These are phyloP conservation scores for Gymnosoma rotundatum DNA, from an alignment of 2,888 invertebrate genomes.

Conservation along the genomic window DNA sequence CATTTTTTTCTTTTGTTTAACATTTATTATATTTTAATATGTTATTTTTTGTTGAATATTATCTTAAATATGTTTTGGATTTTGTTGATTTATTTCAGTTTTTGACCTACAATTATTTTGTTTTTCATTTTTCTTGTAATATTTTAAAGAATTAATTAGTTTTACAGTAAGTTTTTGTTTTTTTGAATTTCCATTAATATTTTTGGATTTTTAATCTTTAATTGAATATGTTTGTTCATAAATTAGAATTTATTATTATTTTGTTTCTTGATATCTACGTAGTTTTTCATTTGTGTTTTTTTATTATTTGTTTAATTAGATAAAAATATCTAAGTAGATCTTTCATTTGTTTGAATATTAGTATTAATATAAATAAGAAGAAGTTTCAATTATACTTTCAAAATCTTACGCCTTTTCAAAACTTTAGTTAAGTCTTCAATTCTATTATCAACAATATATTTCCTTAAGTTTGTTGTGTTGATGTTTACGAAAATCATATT, in stretches of 20 bases:
- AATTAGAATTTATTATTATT: conserved; percentile 46
- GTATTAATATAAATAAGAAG: conserved; percentile 18
- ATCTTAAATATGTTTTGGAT: conserved; percentile 67
- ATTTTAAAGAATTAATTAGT: conserved; percentile 40
- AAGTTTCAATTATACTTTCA: conserved; percentile 42
- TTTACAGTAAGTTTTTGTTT: conserved; percentile 11
- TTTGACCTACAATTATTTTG: conserved; percentile 44
- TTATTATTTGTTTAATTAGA: conserved; percentile 38
- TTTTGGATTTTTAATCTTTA: conserved; percentile 18
- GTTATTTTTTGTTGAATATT: conserved; percentile 60
- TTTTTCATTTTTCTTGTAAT: conserved; percentile 19
- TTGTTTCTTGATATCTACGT: conserved; percentile 50
- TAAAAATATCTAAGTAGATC: conserved; percentile 62
- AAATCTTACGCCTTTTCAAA: background rate
- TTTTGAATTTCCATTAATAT: conserved; percentile 43
- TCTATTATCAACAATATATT: too few species aligned
- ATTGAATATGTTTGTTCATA: conserved; percentile 37
- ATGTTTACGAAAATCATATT: too few species aligned
- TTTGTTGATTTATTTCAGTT: conserved; percentile 63
- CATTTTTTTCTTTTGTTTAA: conserved; percentile 54
- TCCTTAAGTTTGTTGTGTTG: too few species aligned
- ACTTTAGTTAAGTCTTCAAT: too few species aligned
- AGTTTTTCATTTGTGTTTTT: conserved; percentile 48
- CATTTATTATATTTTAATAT: conserved; percentile 64
- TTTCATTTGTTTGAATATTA: conserved; percentile 41